phyloP scores from a whole-genome alignment of 2,113 vertebrate species.

The Notarius quadriscutis region DNA sequence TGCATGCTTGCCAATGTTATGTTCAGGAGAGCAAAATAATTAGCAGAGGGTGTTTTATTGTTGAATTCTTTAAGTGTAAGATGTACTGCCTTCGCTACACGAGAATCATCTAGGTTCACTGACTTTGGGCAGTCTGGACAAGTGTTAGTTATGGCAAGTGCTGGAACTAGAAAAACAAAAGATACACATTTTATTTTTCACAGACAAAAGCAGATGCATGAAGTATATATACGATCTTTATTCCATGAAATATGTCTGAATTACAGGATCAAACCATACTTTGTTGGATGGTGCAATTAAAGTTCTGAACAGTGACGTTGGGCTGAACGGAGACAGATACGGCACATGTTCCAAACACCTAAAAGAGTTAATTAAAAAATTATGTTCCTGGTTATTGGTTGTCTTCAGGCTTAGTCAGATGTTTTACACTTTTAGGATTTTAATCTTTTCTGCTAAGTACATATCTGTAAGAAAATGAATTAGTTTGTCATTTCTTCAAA shows the following conservation, averaged over 20 bases:
- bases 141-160: neutral
- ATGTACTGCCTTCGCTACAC: constrained; percentile 35
- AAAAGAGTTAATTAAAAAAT: neutral
- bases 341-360: constrained; percentile 54
- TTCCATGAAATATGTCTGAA: neutral
- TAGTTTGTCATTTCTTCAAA: no score
- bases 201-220: neutral
- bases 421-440: no score
- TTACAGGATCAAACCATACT: constrained; percentile 21
- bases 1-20: constrained; percentile 48
- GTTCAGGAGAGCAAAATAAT: constrained; percentile 50
- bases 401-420: no score
- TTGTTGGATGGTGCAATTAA: constrained; percentile 49
- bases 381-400: no score
- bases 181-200: neutral
- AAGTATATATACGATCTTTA: neutral
- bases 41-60: neutral
- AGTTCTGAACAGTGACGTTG: constrained; percentile 35
- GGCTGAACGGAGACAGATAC: constrained; percentile 40
- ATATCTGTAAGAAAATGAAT: no score
- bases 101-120: constrained; percentile 23
- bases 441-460: neutral
- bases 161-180: constrained; percentile 41
- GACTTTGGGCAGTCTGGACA: constrained; percentile 53
- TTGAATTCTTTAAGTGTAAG: constrained; percentile 48